Percentiles rank a stretch among this genome's conserved stretches.
Conservation (phyloP, 1,140 invertebrate species). For the Zaprionus capensis region DNA sequence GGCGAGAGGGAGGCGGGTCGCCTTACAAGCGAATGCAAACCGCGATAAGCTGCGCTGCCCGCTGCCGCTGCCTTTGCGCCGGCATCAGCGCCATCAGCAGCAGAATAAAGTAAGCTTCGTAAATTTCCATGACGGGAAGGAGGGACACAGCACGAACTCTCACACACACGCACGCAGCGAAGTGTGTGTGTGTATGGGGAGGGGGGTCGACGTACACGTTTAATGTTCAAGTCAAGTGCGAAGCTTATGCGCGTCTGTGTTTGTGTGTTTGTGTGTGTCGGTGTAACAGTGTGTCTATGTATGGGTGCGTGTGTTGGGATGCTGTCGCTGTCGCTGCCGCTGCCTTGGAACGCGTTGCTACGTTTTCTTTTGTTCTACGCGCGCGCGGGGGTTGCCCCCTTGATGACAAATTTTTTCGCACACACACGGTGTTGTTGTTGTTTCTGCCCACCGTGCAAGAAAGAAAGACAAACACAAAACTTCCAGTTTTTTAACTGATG, state of each 20-base stretch:
- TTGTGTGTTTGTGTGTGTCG: conserved; percentile 5
- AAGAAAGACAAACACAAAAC: conserved; percentile 41
- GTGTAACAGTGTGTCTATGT: conserved; percentile 30
- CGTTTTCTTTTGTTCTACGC: conserved; percentile 71
- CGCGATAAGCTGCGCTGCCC: conserved; percentile 35
- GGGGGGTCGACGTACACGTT: conserved; percentile 48
- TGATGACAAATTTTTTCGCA: conserved; percentile 72
- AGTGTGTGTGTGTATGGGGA: neutral
- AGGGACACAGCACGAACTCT: neutral
- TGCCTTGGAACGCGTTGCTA: conserved; percentile 42
- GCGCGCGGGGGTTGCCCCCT: conserved; percentile 39
- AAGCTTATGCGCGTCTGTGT: conserved; percentile 61
- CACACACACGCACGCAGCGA: neutral
- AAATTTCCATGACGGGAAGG: conserved; percentile 48
- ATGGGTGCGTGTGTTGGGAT: conserved; percentile 38
- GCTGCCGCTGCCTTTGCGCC: conserved; percentile 30
- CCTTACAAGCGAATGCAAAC: conserved; percentile 54
- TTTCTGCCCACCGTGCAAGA: conserved; percentile 37
- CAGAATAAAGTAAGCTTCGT: conserved; percentile 53
- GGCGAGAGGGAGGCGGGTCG: neutral
- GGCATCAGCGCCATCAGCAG: conserved; percentile 37
- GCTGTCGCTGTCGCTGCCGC: conserved; percentile 20
- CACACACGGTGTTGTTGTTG: conserved; percentile 10
- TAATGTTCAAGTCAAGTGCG: conserved; percentile 79
- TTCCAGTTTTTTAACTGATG: conserved; percentile 51